phyloP scores from a whole-genome alignment of 2,113 vertebrate genomes.

The Syrmaticus mikado region DNA sequence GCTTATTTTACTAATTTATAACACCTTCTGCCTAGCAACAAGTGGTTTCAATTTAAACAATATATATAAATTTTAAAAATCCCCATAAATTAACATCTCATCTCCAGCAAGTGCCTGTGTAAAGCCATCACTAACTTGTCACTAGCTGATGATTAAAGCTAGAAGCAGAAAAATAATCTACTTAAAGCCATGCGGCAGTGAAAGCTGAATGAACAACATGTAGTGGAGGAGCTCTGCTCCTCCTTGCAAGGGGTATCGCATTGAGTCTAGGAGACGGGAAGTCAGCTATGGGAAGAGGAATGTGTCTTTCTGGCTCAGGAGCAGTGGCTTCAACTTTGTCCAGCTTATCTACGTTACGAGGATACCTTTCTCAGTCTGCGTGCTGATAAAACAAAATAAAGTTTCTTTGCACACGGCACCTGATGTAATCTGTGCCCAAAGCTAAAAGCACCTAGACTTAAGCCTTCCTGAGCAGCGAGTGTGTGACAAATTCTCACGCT shows the following conservation, averaged over 20 bases:
- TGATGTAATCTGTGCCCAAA: background rate
- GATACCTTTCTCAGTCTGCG: background rate
- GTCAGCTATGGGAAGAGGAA: background rate
- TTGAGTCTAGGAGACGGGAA: background rate
- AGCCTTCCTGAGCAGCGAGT: background rate
- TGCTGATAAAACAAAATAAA: background rate
- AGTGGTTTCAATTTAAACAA: background rate
- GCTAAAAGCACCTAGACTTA: background rate
- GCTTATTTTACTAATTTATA: background rate
- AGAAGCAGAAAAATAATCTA: background rate
- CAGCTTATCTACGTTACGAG: background rate
- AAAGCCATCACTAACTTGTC: background rate
- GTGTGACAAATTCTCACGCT: background rate
- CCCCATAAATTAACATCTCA: background rate
- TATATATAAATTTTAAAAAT: background rate
- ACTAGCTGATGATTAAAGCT: background rate
- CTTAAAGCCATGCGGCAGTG: background rate
- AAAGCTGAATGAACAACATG: background rate
- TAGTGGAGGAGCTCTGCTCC: background rate
- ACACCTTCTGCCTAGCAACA: background rate
- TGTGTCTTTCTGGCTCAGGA: background rate
- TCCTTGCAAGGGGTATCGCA: background rate
- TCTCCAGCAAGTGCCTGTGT: background rate
- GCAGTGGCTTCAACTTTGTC: background rate
- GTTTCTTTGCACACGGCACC: background rate